Evolutionary conservation across 1,140 invertebrate species (phyloP), one percentile per base, ranked within the genome.

Genomic region (Drosophila carrolli): DNA sequence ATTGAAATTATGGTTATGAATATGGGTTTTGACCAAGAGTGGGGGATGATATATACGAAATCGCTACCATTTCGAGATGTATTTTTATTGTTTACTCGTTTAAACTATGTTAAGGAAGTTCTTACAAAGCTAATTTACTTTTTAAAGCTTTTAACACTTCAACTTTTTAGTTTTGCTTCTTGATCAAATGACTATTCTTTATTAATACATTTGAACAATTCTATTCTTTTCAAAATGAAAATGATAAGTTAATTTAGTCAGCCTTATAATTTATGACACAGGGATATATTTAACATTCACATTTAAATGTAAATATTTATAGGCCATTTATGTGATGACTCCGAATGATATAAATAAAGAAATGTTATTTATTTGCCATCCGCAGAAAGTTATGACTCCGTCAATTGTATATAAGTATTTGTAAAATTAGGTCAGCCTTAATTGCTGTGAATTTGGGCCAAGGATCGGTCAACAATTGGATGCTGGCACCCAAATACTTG

Each of bases 1-100:
- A 46, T 55, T 68, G 65, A 43, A 58, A 58, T 71, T 16, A 71
- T 72, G 68, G 38, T 48, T 57, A 70, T 71, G 65, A 46, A 40
- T 50, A 57, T 58, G 37, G 27, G 10, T 47, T 68, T 48, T 16
- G 9, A 16, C 5, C 43, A 14, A 35, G 9, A 67, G 50, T 32
- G 41, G 13, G 10, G 27, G 10, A 13, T 7, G 2, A 13, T 44
- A 19, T 13, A n/a, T 41, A 16, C n/a, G 4, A 44, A 60, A 35
- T 44, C 29, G 35, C 13, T 29, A 41, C 13, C 59, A 50, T 67
- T 65, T 48, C 6, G 9, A 19, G 46, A 23, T 8, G 43, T 0
- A 14, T 40, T 50, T 47, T 47, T 62, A 59, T 62, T 7, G 14
- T 10, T 7, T 4, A 51, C 3, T 1, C 50, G 11, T 51, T 37